Evolutionary conservation across 2,113 vertebrate species (phyloP).

Genomic region (Tauraco erythrolophus): DNA sequence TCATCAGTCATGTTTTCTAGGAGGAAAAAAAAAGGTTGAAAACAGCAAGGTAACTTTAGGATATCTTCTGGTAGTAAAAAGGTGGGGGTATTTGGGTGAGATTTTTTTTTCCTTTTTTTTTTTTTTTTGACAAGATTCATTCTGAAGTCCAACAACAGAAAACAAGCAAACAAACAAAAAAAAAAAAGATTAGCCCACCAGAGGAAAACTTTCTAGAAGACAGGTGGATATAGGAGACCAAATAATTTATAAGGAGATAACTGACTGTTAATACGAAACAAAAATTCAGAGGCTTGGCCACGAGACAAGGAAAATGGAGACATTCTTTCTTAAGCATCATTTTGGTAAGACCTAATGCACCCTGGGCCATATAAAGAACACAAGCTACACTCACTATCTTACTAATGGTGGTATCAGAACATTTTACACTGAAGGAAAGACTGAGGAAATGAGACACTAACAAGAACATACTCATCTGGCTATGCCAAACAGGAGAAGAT

Average conservation of each 20-base stretch:
- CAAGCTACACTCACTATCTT: background rate
- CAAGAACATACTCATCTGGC: background rate
- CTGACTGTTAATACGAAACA: background rate
- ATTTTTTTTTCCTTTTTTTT: background rate
- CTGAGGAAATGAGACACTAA: background rate
- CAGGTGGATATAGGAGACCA: fast-evolving
- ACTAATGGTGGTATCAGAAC: background rate
- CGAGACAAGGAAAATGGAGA: fast-evolving
- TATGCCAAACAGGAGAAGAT: background rate
- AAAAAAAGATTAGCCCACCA: background rate
- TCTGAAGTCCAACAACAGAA: background rate
- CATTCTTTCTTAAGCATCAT: background rate
- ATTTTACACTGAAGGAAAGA: background rate
- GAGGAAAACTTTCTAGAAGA: background rate
- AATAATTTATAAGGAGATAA: background rate
- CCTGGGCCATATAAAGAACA: background rate
- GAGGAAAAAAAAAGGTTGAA: background rate
- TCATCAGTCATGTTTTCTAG: background rate
- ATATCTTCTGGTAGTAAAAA: background rate
- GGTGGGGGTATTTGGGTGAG: background rate
- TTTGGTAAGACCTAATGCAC: background rate
- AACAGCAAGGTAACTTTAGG: background rate
- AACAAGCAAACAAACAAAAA: background rate
- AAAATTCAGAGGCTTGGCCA: background rate
- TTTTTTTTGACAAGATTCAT: background rate